A percentile compares a stretch with the other conserved stretches of the same genome.
Evolutionary conservation across 2,113 vertebrate species (phyloP).

Genomic region (Anarrhichthys ocellatus): DNA sequence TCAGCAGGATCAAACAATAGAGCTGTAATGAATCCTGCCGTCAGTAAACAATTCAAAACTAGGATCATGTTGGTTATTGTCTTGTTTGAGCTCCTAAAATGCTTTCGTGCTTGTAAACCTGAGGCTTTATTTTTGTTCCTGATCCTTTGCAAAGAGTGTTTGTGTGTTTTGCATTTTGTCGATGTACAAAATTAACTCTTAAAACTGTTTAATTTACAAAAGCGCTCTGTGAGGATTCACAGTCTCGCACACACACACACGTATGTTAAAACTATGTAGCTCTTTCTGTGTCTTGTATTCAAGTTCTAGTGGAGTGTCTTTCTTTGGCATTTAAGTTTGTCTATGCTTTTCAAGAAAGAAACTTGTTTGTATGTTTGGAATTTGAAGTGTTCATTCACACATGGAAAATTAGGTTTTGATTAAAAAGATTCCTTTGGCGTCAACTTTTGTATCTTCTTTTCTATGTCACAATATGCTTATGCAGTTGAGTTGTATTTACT

Average conservation of each 20-base stretch:
- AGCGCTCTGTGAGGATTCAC: conserved; percentile 19
- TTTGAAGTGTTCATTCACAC: conserved; percentile 46
- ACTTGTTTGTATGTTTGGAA: conserved; percentile 54
- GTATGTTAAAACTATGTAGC: conserved; percentile 36
- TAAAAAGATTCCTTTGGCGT: conserved; percentile 65
- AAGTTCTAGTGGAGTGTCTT: conserved; percentile 77
- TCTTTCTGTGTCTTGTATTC: conserved; percentile 61
- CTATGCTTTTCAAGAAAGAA: conserved; percentile 54
- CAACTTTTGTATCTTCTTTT: conserved; percentile 23
- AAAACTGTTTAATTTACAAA: conserved; percentile 19
- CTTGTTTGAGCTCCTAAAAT: conserved; percentile 34
- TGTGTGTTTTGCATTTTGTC: conserved; percentile 60
- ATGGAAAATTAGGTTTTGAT: conserved; percentile 65
- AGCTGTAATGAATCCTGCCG: conserved; percentile 43
- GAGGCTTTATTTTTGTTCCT: conserved; percentile 32
- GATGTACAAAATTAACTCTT: conserved; percentile 41
- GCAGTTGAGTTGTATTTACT: background rate
- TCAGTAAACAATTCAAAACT: conserved; percentile 40
- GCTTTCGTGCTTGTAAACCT: conserved; percentile 56
- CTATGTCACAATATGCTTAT: background rate
- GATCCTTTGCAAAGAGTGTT: conserved; percentile 49
- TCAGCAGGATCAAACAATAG: conserved; percentile 53
- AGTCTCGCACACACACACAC: background rate
- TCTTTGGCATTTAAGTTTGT: conserved; percentile 71
- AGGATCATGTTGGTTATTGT: conserved; percentile 41